Evolutionary conservation across 2,888 invertebrate species (phyloP).

Genomic region (Eremobia ochroleuca): DNA sequence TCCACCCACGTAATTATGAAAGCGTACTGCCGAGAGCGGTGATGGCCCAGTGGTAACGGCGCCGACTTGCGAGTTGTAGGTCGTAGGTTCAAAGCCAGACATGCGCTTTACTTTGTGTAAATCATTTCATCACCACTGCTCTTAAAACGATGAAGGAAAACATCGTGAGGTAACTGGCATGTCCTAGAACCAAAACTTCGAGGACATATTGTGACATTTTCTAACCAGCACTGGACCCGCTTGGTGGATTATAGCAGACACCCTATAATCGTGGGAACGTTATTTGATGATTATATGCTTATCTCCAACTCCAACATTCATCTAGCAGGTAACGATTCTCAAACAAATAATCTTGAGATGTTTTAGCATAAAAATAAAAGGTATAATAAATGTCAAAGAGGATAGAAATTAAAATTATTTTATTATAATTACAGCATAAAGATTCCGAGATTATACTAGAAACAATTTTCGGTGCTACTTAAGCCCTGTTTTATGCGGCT

Average conservation of each 20-base stretch:
- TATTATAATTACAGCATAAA: constrained; percentile 49
- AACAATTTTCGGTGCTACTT: constrained; percentile 54
- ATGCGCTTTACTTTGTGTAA: too few relatives aligned
- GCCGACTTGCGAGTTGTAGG: too few relatives aligned
- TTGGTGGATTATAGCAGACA: not conserved
- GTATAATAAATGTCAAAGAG: constrained; percentile 15
- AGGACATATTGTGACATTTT: not conserved
- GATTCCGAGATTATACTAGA: constrained; percentile 49
- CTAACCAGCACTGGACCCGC: not conserved
- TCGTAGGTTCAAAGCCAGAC: too few relatives aligned
- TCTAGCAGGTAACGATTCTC: not conserved
- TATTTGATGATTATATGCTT: too few relatives aligned
- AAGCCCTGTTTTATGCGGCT: constrained; percentile 19
- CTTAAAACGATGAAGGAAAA: too few relatives aligned
- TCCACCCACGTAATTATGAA: too few relatives aligned
- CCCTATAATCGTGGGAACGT: too few relatives aligned
- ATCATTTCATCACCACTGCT: too few relatives aligned
- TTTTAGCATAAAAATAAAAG: constrained; percentile 24
- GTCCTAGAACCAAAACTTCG: not conserved
- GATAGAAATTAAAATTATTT: constrained; percentile 40
- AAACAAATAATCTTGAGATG: constrained; percentile 9
- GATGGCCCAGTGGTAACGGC: too few relatives aligned
- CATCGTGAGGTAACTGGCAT: too few relatives aligned
- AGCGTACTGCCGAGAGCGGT: too few relatives aligned
- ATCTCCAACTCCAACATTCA: not conserved